These are phyloP conservation scores for Neolamprologus sp. DNA, from an alignment of 2,113 vertebrate species.

Conservation along the genomic window DNA sequence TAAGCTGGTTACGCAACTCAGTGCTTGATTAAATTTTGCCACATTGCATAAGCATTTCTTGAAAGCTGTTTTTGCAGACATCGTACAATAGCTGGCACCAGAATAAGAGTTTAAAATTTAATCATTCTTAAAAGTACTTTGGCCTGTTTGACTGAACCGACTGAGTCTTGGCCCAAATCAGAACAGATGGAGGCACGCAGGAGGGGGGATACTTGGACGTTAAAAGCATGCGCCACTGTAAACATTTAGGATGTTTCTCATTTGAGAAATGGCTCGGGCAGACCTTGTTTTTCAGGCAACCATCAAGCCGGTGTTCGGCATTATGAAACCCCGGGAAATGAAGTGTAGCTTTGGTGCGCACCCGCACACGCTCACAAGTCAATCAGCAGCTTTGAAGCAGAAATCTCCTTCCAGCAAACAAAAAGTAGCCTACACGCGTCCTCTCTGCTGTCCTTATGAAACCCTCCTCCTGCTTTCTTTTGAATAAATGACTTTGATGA, in stretches of 20 bases:
- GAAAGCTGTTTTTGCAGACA: not conserved
- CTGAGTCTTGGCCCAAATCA: not conserved
- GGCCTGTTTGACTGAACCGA: not conserved
- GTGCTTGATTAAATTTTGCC: slow-evolving; percentile 22
- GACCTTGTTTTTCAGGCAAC: not conserved
- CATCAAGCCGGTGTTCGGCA: not conserved
- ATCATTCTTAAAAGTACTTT: slow-evolving; percentile 32
- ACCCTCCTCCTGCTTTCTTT: not conserved
- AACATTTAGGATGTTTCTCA: not conserved
- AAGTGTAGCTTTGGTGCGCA: not conserved
- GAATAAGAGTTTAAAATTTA: slow-evolving; percentile 28
- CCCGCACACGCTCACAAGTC: not conserved
- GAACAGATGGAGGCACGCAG: not conserved
- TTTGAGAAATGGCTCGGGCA: not conserved
- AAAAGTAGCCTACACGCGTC: not conserved
- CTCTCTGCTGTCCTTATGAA: not conserved
- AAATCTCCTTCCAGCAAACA: slow-evolving; percentile 32
- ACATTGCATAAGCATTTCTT: slow-evolving; percentile 16
- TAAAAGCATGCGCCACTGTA: not conserved
- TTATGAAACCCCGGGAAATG: not conserved
- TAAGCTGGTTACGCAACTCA: slow-evolving; percentile 26
- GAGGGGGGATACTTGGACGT: not conserved
- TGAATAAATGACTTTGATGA: not conserved
- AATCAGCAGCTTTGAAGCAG: not conserved
- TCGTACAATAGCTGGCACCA: not conserved